A percentile compares a stretch with the other conserved stretches of the same genome.
phyloP scores from a whole-genome alignment of 2,797 vertebrate species.

The Schizothorax lantsangensis region DNA sequence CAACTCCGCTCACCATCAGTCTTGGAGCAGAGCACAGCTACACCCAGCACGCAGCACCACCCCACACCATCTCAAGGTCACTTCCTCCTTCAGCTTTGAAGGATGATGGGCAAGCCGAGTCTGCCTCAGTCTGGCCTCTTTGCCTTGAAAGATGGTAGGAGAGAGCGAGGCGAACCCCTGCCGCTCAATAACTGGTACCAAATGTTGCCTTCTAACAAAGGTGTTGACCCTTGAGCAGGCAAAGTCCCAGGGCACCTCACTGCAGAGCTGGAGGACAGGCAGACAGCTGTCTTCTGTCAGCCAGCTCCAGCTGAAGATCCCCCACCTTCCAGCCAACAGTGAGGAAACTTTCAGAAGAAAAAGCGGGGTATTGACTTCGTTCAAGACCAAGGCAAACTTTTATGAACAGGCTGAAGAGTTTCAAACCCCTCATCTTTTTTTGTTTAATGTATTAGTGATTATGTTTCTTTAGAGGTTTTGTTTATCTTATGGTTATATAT shows the following conservation, averaged over 20 bases:
- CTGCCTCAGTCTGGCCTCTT: constrained; percentile 60
- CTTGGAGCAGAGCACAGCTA: constrained; percentile 63
- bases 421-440: neutral
- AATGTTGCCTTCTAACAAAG: constrained; percentile 78
- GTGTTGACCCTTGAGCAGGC: constrained; percentile 76
- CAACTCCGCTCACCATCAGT: constrained; percentile 63
- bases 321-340: constrained; percentile 22
- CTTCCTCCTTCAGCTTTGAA: constrained; percentile 71
- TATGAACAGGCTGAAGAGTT: neutral
- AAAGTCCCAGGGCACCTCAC: constrained; percentile 75
- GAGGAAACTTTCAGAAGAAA: constrained; percentile 24
- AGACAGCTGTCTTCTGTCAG: constrained; percentile 84
- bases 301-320: constrained; percentile 61
- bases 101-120: constrained; percentile 73
- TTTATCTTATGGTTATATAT: constrained; percentile 19
- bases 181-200: constrained; percentile 81
- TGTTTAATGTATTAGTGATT: constrained; percentile 25
- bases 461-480: constrained; percentile 16
- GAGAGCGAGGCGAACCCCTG: constrained; percentile 66
- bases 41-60: constrained; percentile 59
- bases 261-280: constrained; percentile 73
- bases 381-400: constrained; percentile 46
- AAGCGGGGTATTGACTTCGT: constrained; percentile 23
- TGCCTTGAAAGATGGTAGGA: constrained; percentile 58
- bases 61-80: constrained; percentile 75